Evolutionary conservation across 2,888 invertebrate genomes (phyloP).

Genomic region (Eupeodes luniger): DNA sequence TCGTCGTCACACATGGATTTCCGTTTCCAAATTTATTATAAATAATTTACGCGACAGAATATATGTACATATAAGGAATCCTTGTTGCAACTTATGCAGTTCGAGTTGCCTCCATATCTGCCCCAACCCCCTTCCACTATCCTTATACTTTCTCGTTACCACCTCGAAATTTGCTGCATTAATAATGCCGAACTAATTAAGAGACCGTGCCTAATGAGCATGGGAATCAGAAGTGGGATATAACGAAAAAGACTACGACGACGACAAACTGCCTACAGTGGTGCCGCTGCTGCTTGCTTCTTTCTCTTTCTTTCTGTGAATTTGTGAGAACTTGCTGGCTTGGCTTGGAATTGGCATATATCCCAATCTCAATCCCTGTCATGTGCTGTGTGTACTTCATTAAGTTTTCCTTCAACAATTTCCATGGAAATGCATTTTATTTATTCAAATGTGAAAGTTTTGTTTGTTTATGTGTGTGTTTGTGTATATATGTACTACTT

Average conservation of each 20-base stretch:
- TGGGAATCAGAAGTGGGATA: constrained; percentile 45
- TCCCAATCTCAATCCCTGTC: constrained; percentile 26
- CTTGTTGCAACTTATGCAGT: constrained; percentile 36
- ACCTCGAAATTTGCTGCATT: constrained; percentile 49
- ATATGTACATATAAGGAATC: constrained; percentile 16
- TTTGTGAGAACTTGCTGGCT: constrained; percentile 3
- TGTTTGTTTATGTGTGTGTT: constrained; percentile 52
- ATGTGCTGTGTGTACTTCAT: constrained; percentile 55
- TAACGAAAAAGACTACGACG: not conserved
- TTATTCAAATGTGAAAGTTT: constrained; percentile 71
- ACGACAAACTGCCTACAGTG: not conserved
- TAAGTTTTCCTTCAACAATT: constrained; percentile 57
- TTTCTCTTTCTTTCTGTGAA: constrained; percentile 38
- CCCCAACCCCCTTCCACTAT: too few species aligned
- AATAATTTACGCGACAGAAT: constrained; percentile 27
- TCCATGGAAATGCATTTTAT: constrained; percentile 60
- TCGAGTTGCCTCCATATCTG: not conserved
- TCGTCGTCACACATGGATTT: constrained; percentile 31
- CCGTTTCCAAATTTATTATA: constrained; percentile 48
- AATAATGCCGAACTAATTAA: constrained; percentile 74
- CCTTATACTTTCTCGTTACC: too few species aligned
- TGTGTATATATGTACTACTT: not conserved
- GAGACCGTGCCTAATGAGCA: constrained; percentile 68
- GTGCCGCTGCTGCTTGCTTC: not conserved
- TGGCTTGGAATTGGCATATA: not conserved